Conservation (phyloP, 2,888 invertebrate species). For the Halictus ligatus region DNA sequence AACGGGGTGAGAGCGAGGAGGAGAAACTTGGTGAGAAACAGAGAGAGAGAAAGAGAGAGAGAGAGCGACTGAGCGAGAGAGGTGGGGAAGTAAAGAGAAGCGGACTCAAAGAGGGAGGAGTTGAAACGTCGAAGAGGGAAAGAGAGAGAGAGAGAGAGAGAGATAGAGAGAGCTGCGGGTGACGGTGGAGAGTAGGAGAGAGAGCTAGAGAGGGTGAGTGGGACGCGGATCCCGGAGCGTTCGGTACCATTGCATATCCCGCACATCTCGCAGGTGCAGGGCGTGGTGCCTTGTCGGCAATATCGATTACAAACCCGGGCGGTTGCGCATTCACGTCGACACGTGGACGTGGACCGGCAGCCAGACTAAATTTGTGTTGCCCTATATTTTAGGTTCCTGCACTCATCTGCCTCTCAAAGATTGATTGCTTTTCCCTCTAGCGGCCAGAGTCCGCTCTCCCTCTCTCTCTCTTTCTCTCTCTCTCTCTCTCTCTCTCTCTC, state of each 20-base stretch:
- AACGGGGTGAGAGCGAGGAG: slow-evolving; percentile 5
- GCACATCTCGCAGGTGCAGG: slow-evolving; percentile 83
- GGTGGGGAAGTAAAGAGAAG: slow-evolving; percentile 12
- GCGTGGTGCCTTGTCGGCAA: slow-evolving; percentile 84
- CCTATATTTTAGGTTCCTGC: slow-evolving; percentile 83
- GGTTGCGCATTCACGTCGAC: slow-evolving; percentile 84
- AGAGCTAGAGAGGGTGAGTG: slow-evolving; percentile 17
- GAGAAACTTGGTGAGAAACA: background rate
- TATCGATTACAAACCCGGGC: slow-evolving; percentile 83
- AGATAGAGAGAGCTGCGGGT: background rate
- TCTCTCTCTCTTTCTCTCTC: slow-evolving; percentile 29
- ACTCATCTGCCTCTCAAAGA: slow-evolving; percentile 84
- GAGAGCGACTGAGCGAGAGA: background rate
- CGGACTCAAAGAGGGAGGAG: slow-evolving; percentile 7
- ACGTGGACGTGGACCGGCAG: slow-evolving; percentile 81
- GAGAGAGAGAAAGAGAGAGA: background rate
- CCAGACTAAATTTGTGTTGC: slow-evolving; percentile 83
- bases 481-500: background rate
- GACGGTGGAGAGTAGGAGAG: background rate
- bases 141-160: background rate
- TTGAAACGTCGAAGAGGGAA: background rate
- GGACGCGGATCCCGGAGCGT: slow-evolving; percentile 66
- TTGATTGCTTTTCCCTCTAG: slow-evolving; percentile 81
- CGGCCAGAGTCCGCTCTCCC: slow-evolving; percentile 47
- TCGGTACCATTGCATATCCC: slow-evolving; percentile 78